Base-by-base conservation (phyloP, 2,113 vertebrate genomes). In the Caracal caracal region DNA sequence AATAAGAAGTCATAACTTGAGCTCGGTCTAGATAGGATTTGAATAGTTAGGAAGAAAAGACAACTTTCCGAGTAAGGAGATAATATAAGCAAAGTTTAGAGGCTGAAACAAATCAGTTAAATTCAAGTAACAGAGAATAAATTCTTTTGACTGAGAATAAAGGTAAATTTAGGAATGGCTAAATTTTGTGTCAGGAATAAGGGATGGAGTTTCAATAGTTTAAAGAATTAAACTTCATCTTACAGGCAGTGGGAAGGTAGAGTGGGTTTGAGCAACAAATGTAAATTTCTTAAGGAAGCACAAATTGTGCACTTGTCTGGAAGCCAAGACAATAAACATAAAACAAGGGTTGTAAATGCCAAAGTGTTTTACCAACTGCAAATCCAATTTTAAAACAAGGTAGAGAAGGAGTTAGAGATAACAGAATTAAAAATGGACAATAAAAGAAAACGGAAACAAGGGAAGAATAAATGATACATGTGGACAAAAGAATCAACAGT, bases 221-320 rank as follows among this genome's bases (percentile, higher is more conserved):
- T 75, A 47, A 94, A 90, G 51, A 83, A 90, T 78, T 97, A 85
- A 78, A 89, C 33, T 65, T 65, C 40, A 96, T n/a, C 35, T 35
- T 78, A 37, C 1, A 61, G 26, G 28, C 28, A 91, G 33, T n/a
- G 68, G 61, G 11, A 86, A 56, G 33, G 16, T 76, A 92, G 35
- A 82, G 1, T 80, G 40, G 24, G 20, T 91, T 94, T 79, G 33
- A 92, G 20, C 17, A 89, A 92, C 35, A 87, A 90, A 88, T 33
- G 10, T 78, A 56, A 90, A 75, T 59, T 82, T 87, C 83, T 90
- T 92, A 75, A 20, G 63, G 83, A 90, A 87, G 30, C 22, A 43
- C 43, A 75, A 70, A 94, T 30, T 82, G 28, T 92, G 33, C 30
- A 3, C 22, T 59, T 95, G 53, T 66, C 47, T 47, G 19, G 28